These are phyloP conservation scores for Lucilia sericata DNA, from an alignment of 1,140 invertebrate species.

Conservation along the genomic window DNA sequence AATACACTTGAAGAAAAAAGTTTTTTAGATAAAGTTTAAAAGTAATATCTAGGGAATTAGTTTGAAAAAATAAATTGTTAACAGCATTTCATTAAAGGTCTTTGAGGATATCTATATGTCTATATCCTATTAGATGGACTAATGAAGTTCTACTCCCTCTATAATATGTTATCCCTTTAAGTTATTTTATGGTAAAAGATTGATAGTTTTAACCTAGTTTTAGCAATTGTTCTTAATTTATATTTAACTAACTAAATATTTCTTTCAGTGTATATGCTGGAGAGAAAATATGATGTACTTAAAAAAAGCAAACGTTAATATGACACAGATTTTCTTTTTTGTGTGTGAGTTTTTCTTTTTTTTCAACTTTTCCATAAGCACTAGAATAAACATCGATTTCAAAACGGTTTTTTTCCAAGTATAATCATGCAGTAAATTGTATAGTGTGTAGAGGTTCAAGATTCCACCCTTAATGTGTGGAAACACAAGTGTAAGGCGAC, in stretches of 20 bases:
- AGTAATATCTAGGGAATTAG: no score
- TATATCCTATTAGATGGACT: no score
- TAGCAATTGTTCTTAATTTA: no score
- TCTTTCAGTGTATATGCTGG: neutral
- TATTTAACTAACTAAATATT: neutral
- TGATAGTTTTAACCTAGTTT: no score
- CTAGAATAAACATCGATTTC: slow-evolving; percentile 40
- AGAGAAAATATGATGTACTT: slow-evolving; percentile 26
- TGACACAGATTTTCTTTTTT: slow-evolving; percentile 35
- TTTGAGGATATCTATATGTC: no score
- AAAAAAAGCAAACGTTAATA: slow-evolving; percentile 22
- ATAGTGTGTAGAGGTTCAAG: neutral
- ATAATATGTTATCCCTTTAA: no score
- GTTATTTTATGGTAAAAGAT: no score
- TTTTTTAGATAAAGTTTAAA: no score
- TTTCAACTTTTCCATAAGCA: slow-evolving; percentile 17
- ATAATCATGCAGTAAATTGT: slow-evolving; percentile 18
- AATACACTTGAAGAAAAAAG: neutral
- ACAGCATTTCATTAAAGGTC: no score
- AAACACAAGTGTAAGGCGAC: slow-evolving; percentile 24
- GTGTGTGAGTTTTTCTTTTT: neutral
- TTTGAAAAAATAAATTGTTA: no score
- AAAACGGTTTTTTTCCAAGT: slow-evolving; percentile 31
- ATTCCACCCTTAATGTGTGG: slow-evolving; percentile 25
- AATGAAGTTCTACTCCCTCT: no score